Evolutionary conservation across 2,888 invertebrate species (phyloP).

Genomic region (Smittia sp.): DNA sequence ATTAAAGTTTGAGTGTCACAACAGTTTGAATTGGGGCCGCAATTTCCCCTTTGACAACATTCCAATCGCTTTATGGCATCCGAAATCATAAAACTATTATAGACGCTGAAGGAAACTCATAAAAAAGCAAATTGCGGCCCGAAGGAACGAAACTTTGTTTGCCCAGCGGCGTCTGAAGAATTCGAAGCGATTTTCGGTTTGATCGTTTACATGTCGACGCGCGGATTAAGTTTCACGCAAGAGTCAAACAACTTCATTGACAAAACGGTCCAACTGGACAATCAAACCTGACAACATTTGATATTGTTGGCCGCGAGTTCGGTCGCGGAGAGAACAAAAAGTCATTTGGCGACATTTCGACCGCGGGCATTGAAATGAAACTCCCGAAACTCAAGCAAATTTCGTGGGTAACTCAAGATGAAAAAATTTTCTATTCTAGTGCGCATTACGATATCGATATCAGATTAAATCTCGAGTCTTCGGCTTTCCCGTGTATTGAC

Average conservation of each 20-base stretch:
- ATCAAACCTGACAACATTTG: slow-evolving; percentile 5
- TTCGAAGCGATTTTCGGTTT: neutral
- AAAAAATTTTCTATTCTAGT: slow-evolving; percentile 38
- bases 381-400: neutral
- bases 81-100: slow-evolving; percentile 31
- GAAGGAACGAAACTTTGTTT: too few species aligned
- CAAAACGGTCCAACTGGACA: neutral
- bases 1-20: slow-evolving; percentile 37
- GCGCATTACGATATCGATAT: slow-evolving; percentile 42
- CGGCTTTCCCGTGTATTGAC: neutral
- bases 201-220: neutral
- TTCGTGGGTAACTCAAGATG: slow-evolving; percentile 28
- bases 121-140: too few species aligned
- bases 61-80: slow-evolving; percentile 14
- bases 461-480: neutral
- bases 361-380: neutral
- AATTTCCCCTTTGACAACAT: slow-evolving; percentile 16
- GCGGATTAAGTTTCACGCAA: neutral
- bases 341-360: slow-evolving; percentile 31
- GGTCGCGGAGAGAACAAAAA: neutral
- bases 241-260: neutral
- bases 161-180: neutral
- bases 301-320: neutral
- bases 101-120: neutral
- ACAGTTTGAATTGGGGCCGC: neutral